Conservation (phyloP, 2,113 vertebrate genomes). For the Muscicapa adusta region DNA sequence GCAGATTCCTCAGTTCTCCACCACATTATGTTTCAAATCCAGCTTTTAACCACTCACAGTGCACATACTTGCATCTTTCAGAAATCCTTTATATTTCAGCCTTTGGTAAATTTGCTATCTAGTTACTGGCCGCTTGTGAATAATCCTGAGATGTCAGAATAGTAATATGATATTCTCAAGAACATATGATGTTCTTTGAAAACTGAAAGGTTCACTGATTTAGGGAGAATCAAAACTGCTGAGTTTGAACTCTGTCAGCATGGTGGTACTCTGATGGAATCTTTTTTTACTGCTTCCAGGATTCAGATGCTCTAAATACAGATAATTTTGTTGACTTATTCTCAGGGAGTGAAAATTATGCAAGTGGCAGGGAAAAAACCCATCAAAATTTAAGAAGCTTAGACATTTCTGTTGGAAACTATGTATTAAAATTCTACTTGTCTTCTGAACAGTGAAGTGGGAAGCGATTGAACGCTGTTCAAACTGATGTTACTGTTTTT, state of each 20-base stretch:
- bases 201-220: not conserved
- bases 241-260: not conserved
- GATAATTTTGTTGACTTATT: not conserved
- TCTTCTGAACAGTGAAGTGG: not conserved
- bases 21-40: not conserved
- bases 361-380: not conserved
- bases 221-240: not conserved
- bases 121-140: not conserved
- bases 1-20: not conserved
- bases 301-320: not conserved
- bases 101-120: not conserved
- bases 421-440: not conserved
- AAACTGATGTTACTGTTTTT: slow-evolving; percentile 11
- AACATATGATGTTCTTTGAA: not conserved
- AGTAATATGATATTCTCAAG: not conserved
- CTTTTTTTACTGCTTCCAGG: not conserved
- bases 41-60: not conserved
- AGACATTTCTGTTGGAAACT: not conserved
- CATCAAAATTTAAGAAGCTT: not conserved
- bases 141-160: not conserved
- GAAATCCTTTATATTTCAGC: not conserved
- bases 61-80: not conserved
- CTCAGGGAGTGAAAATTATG: not conserved
- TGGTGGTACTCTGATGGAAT: not conserved
- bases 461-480: not conserved